Evolutionary conservation across 2,113 vertebrate species (phyloP).

Genomic region (Podocnemis expansa): DNA sequence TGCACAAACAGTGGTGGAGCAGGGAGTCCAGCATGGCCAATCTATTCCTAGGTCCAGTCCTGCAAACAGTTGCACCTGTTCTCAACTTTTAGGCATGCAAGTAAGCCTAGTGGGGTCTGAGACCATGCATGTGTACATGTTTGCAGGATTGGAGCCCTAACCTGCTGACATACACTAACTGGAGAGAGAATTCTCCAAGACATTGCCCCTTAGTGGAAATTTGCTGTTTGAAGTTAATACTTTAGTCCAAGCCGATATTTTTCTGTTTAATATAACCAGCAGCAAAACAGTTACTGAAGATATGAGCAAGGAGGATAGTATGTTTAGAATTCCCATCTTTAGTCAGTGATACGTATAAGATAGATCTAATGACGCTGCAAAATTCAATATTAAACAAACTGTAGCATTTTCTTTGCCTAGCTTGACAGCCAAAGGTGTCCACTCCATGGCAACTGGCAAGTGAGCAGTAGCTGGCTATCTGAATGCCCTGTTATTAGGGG

Average conservation of each 20-base stretch:
- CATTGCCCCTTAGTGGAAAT: background rate
- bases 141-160: too few relatives aligned
- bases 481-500: background rate
- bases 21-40: background rate
- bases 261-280: background rate
- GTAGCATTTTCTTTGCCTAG: background rate
- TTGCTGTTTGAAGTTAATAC: background rate
- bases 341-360: background rate
- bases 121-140: too few relatives aligned
- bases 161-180: background rate
- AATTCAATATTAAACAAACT: background rate
- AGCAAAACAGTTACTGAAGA: background rate
- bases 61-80: background rate
- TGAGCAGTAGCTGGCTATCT: background rate
- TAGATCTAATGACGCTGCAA: background rate
- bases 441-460: background rate
- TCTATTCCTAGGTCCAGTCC: background rate
- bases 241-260: background rate
- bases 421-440: background rate
- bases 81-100: background rate
- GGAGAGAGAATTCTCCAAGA: background rate
- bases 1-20: background rate
- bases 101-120: background rate
- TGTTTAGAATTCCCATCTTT: background rate
- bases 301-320: background rate